Conservation (phyloP, 2,888 invertebrate species). For the Catocala sponsa region DNA sequence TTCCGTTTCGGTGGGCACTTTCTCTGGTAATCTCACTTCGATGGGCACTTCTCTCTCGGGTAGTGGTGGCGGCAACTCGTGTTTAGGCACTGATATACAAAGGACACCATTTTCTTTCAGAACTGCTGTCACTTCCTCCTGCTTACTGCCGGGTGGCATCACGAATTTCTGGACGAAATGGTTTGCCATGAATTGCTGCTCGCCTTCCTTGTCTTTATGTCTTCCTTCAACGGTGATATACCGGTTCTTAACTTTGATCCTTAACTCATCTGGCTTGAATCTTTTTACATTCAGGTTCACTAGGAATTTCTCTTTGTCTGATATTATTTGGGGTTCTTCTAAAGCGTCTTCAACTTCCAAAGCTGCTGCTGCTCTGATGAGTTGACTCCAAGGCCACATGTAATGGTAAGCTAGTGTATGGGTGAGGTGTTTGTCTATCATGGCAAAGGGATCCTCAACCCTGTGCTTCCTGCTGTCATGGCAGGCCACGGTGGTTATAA, state of each 20-base stretch:
- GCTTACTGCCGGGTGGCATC: slow-evolving; percentile 73
- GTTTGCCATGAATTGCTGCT: slow-evolving; percentile 70
- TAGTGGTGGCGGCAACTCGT: slow-evolving; percentile 76
- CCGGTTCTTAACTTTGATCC: slow-evolving; percentile 78
- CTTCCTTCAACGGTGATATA: slow-evolving; percentile 78
- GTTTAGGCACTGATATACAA: slow-evolving; percentile 74
- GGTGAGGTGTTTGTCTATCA: slow-evolving; percentile 74
- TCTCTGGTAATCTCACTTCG: slow-evolving; percentile 61
- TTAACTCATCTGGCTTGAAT: slow-evolving; percentile 78
- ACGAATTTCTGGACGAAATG: slow-evolving; percentile 80
- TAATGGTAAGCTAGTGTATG: slow-evolving; percentile 76
- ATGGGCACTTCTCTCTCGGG: slow-evolving; percentile 79
- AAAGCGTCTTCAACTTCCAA: slow-evolving; percentile 68
- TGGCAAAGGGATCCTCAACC: slow-evolving; percentile 73
- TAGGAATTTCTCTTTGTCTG: slow-evolving; percentile 70
- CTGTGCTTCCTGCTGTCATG: slow-evolving; percentile 61
- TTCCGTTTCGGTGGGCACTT: slow-evolving; percentile 55
- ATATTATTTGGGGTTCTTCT: slow-evolving; percentile 76
- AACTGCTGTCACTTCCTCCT: slow-evolving; percentile 78
- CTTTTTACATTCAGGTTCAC: slow-evolving; percentile 73
- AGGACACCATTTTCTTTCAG: slow-evolving; percentile 74
- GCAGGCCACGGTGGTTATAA: slow-evolving; percentile 60
- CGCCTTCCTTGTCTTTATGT: slow-evolving; percentile 69
- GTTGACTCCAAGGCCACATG: slow-evolving; percentile 82
- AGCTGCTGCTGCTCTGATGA: slow-evolving; percentile 73